phyloP scores from a whole-genome alignment of 2,888 invertebrate genomes.

The Meloe dianella region DNA sequence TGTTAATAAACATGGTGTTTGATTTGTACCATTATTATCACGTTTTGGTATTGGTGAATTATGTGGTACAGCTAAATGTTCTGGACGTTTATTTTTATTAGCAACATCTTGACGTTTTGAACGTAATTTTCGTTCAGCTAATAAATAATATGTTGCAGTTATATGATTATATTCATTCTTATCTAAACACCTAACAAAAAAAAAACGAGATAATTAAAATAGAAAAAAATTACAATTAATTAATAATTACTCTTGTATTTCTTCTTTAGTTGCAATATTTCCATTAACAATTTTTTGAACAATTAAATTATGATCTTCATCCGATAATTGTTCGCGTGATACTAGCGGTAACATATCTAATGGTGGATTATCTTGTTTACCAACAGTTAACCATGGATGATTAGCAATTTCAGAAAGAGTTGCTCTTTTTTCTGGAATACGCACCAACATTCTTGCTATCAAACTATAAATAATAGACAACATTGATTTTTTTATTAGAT shows the following conservation, averaged over 20 bases:
- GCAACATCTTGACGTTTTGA: conserved; percentile 73
- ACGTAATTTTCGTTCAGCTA: conserved; percentile 91
- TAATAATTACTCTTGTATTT: conserved; percentile 80
- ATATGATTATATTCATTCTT: conserved; percentile 98
- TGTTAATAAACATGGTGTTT: conserved; percentile 60
- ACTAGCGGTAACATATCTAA: conserved; percentile 80
- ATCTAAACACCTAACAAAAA: conserved; percentile 76
- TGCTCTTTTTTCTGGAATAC: conserved; percentile 91
- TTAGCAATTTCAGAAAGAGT: conserved; percentile 85
- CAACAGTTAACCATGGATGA: conserved; percentile 82
- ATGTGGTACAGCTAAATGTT: conserved; percentile 56
- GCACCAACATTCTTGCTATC: conserved; percentile 90
- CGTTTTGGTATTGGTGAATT: conserved; percentile 47
- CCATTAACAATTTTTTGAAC: conserved; percentile 97
- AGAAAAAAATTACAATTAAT: neutral
- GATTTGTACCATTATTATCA: conserved; percentile 47
- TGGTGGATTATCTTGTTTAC: conserved; percentile 59
- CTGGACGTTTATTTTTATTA: conserved; percentile 57
- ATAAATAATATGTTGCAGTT: conserved; percentile 95
- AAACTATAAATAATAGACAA: conserved; percentile 63
- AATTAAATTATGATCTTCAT: conserved; percentile 89
- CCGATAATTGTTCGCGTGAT: conserved; percentile 86
- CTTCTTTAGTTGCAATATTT: conserved; percentile 91
- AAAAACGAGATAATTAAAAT: neutral
- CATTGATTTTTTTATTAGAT: conserved; percentile 15